Base-by-base conservation (phyloP, 2,113 vertebrate species). In the Podarcis raffonei region DNA sequence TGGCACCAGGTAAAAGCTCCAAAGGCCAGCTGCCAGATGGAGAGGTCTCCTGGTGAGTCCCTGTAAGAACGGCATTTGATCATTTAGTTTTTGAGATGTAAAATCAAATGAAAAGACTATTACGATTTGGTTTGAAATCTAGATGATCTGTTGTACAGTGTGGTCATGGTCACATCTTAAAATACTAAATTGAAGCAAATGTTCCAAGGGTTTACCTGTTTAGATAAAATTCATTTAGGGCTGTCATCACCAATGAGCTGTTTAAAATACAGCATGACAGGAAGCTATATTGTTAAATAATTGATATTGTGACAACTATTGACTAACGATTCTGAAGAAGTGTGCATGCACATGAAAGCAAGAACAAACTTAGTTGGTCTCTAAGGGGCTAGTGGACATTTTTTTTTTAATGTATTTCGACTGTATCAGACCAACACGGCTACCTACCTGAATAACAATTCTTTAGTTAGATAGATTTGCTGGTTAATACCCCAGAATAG, bases 171-270 rank as follows among this genome's bases (percentile, higher is more conserved):
- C 75, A 3, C 16, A 1, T 89, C 81, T 42, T 20, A 86, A 68
- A 90, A 57, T 75, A 72, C 72, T 68, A 90, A 87, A 87, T 90
- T 12, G 88, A 37, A 90, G 32, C 23, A 37, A 59, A 76, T 85
- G 27, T 65, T 76, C 57, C 59, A 77, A 74, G 20, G 62, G n/a
- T n/a, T 85, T 76, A 7, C 2, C 35, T 74, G 18, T 16, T 57
- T 32, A 74, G 30, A 57, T 25, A 37, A 27, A 27, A 12, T 76
- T 27, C 35, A 48, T 77, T 42, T 6, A 78, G 37, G 75, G n/a
- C 32, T 66, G 23, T 68, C 18, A 48, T 78, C 65, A 48, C 22
- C 42, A 83, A 71, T 85, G 89, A 87, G 80, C 0, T 1, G 32
- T 85, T 25, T 79, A 72, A 80, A 35, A 6, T 32, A 3, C 75